Base-by-base conservation (phyloP, 2,888 invertebrate species). In the Macropis europaea region DNA sequence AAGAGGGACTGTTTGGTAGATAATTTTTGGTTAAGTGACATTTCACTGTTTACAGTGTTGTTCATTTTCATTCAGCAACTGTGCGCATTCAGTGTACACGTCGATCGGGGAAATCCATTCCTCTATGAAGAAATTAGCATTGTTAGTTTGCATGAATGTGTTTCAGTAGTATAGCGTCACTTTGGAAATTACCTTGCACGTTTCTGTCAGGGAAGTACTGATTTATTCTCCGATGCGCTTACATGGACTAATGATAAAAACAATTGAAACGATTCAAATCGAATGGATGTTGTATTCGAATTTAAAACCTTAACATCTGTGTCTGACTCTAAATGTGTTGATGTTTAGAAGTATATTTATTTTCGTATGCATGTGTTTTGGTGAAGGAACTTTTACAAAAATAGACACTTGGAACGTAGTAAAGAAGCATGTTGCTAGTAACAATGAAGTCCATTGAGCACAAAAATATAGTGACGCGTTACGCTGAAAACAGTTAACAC, bases 391-490 rank as follows among this genome's bases (percentile, higher is more conserved):
- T 13, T 11, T 6, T n/a, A 15, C 11, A 2, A 9, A 9, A 38
- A 0, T 28, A 15, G 22, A 13, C n/a, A 7, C 1, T 9, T 28
- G 19, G 36, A 26, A 36, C 17, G 17, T n/a, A 3, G 11, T 17
- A 9, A 30, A 38, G 28, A 53, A 28, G 53, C 77, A 73, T 72
- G 56, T n/a, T 22, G 32, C 2, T 26, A 45, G 32, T 76, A 76
- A 67, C 54, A 40, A 43, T 40, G 47, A n/a, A 24, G 15, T 7
- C 7, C 15, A 7, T 19, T 15, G 11, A n/a, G 24, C 4, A 3
- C 26, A 36, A 43, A 17, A 1, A 36, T n/a, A 15, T 9, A 38
- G 43, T 6, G 45, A 6, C 30, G 3, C 22, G 13, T 38, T 13
- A 47, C 7, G 24, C 34, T 7, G 26, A 28, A 36, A 45, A 50